These are phyloP conservation scores for Drosophila lutescens DNA, from an alignment of 2,888 invertebrate genomes.

Conservation along the genomic window DNA sequence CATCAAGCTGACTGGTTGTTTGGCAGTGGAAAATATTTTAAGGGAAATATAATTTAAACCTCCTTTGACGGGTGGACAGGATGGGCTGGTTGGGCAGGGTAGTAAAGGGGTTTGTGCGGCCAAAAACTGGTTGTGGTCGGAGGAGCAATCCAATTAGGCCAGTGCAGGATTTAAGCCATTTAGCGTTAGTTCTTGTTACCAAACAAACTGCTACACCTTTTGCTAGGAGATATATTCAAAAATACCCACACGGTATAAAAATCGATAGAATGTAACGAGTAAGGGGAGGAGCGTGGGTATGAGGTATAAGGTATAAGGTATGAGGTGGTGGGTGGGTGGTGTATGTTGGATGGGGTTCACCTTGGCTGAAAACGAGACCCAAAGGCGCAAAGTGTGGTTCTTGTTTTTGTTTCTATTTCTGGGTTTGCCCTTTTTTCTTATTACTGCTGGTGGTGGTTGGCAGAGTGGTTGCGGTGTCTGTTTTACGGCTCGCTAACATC, in stretches of 20 bases:
- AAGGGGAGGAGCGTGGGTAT: constrained; percentile 6
- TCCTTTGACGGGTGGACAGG: constrained; percentile 18
- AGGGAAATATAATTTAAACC: constrained; percentile 55
- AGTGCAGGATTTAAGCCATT: constrained; percentile 31
- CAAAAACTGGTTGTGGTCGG: constrained; percentile 16
- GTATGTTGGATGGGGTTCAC: constrained; percentile 49
- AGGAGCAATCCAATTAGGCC: constrained; percentile 68
- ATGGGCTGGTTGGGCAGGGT: background rate
- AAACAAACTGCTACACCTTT: constrained; percentile 1
- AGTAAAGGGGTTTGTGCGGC: constrained; percentile 12
- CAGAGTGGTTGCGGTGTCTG: constrained; percentile 54
- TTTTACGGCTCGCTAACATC: constrained; percentile 67
- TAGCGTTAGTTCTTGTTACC: constrained; percentile 43
- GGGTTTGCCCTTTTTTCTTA: constrained; percentile 3
- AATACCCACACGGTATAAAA: constrained; percentile 57
- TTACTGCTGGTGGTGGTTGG: constrained; percentile 13
- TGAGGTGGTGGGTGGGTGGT: background rate
- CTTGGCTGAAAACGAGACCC: constrained; percentile 55
- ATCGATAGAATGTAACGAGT: constrained; percentile 65
- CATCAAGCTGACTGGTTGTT: constrained; percentile 21
- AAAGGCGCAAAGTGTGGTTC: constrained; percentile 66
- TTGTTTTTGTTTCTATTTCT: constrained; percentile 46
- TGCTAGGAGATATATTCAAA: constrained; percentile 44
- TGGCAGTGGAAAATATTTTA: constrained; percentile 47
- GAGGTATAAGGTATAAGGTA: background rate